A percentile compares a stretch with the other conserved stretches of the same genome.
Conservation (phyloP, 2,113 vertebrate genomes). For the Perognathus longimembris region DNA sequence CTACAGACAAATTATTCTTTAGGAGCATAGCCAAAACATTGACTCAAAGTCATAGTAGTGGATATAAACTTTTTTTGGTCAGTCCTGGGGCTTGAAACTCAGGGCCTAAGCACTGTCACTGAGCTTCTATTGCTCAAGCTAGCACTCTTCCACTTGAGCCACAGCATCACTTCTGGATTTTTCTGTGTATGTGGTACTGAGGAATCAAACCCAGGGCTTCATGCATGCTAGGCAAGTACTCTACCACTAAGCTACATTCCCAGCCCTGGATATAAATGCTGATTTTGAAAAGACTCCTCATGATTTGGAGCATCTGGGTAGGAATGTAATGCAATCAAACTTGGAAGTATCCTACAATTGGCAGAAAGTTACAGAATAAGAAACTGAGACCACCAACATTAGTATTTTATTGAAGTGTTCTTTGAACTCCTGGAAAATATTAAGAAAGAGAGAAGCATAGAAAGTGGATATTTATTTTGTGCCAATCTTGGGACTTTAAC, state of each 20-base stretch:
- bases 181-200: no score
- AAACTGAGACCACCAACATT: not conserved
- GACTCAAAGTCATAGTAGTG: not conserved
- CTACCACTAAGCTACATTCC: no score
- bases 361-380: conserved; percentile 27
- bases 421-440: conserved; percentile 8
- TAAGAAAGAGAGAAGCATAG: not conserved
- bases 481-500: no score
- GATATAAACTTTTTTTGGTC: no score
- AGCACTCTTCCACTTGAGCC: no score
- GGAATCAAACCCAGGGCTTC: no score
- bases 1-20: conserved; percentile 18
- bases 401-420: conserved; percentile 16
- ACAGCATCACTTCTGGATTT: no score
- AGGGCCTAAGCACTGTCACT: no score
- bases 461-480: not conserved
- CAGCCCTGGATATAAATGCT: conserved; percentile 7
- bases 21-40: not conserved
- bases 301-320: not conserved
- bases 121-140: no score
- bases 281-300: conserved; percentile 24
- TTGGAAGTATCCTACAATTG: not conserved
- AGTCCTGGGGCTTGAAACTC: no score
- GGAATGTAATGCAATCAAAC: not conserved
- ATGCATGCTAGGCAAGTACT: no score